Conservation (phyloP, 2,797 vertebrate species). For the Salarias fasciatus region DNA sequence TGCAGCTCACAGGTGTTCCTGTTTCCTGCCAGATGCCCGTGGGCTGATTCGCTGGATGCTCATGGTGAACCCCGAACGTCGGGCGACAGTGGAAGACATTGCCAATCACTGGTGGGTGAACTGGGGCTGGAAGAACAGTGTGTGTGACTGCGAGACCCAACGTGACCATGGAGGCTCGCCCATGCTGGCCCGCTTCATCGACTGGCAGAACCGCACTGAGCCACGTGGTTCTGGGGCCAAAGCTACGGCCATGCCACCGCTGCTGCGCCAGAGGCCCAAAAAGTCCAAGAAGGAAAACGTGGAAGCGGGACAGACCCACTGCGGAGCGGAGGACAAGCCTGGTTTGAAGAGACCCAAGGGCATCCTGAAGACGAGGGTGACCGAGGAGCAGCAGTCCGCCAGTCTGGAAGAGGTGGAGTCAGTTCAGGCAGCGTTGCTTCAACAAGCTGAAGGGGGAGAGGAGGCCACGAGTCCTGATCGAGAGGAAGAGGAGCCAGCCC, state of each 20-base stretch:
- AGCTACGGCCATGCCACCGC: conserved; percentile 81
- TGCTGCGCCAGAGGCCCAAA: conserved; percentile 90
- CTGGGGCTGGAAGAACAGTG: conserved; percentile 98
- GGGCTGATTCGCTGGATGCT: conserved; percentile 99
- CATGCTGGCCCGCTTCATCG: conserved; percentile 93
- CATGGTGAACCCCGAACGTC: conserved; percentile 97
- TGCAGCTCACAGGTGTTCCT: background rate
- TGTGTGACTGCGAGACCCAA: conserved; percentile 94
- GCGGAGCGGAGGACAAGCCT: conserved; percentile 83
- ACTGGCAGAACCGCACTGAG: conserved; percentile 97
- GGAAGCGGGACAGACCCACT: conserved; percentile 84
- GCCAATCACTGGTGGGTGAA: conserved; percentile 99
- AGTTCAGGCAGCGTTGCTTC: conserved; percentile 75
- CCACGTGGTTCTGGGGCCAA: conserved; percentile 84
- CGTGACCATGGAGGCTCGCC: conserved; percentile 89
- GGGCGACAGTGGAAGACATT: conserved; percentile 97
- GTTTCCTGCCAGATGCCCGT: conserved; percentile 88
- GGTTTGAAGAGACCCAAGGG: conserved; percentile 95
- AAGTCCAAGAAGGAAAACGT: conserved; percentile 97
- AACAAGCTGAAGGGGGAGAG: conserved; percentile 78
- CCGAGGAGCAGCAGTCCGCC: conserved; percentile 90
- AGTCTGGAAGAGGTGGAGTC: conserved; percentile 89
- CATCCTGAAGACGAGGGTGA: conserved; percentile 93
- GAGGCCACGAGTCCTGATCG: conserved; percentile 78
- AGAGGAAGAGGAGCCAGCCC: conserved; percentile 76